phyloP scores from a whole-genome alignment of 2,113 vertebrate species.

The Ardeotis arabs region DNA sequence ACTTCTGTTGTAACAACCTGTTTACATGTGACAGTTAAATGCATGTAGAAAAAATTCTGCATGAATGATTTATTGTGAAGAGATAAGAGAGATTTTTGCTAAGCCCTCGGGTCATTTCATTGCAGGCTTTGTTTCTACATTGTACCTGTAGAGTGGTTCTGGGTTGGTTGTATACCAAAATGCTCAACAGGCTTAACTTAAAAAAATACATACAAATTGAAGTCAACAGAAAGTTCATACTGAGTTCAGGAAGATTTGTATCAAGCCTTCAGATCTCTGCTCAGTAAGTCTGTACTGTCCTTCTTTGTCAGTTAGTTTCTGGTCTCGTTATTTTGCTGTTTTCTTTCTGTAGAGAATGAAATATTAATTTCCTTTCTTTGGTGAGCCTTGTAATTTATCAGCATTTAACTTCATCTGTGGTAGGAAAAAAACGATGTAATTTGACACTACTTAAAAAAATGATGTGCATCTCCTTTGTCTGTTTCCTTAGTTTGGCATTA shows the following conservation, averaged over 20 bases:
- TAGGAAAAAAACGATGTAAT: background rate
- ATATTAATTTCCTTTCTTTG: background rate
- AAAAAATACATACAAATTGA: background rate
- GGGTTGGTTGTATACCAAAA: background rate
- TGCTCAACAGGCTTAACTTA: background rate
- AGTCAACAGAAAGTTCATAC: background rate
- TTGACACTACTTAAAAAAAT: background rate
- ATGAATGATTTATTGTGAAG: background rate
- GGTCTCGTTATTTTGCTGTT: background rate
- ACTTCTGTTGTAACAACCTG: background rate
- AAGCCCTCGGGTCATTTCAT: background rate
- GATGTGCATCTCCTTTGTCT: background rate
- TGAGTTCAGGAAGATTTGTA: background rate
- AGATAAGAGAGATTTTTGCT: background rate
- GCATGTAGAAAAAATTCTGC: background rate
- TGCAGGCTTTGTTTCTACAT: background rate
- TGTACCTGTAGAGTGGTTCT: background rate
- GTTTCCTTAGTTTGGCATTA: background rate
- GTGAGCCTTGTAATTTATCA: background rate
- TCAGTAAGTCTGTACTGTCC: background rate
- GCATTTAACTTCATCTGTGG: background rate
- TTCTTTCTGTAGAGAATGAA: background rate
- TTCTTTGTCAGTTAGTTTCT: background rate
- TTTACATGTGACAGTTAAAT: background rate
- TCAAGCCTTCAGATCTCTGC: background rate